Percentiles rank a stretch among this genome's conserved stretches.
phyloP scores from a whole-genome alignment of 2,797 vertebrate genomes.

The Trachurus trachurus region DNA sequence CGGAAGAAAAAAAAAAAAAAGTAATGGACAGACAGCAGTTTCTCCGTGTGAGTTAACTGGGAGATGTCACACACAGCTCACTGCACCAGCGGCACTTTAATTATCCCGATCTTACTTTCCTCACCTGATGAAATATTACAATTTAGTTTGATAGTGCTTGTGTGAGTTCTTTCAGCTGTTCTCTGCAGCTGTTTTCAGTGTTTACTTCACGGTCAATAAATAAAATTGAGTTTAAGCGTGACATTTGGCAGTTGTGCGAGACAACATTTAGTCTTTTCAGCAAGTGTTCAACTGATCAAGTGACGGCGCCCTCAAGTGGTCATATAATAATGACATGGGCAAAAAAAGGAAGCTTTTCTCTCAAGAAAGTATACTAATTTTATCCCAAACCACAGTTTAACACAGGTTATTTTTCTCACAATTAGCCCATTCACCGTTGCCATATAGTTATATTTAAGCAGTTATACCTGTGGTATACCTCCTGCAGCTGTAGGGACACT shows the following conservation, averaged over 20 bases:
- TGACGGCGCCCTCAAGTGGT: not conserved
- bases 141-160: too few species aligned
- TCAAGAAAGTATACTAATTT: too few species aligned
- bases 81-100: constrained; percentile 47
- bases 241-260: not conserved
- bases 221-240: too few species aligned
- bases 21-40: constrained; percentile 45
- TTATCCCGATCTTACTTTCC: constrained; percentile 47
- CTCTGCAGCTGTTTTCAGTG: too few species aligned
- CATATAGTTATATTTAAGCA: not conserved
- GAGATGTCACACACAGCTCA: constrained; percentile 40
- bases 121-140: constrained; percentile 20
- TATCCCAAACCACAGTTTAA: not conserved
- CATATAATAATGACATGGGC: not conserved
- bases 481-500: too few species aligned
- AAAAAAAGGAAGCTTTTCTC: not conserved
- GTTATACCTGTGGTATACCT: too few species aligned
- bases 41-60: constrained; percentile 33
- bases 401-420: not conserved
- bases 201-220: too few species aligned
- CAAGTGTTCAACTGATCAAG: too few species aligned
- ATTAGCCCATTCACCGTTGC: not conserved
- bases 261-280: too few species aligned
- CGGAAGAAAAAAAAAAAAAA: not conserved
- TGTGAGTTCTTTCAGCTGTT: too few species aligned